A percentile compares a stretch with the other conserved stretches of the same genome.
Evolutionary conservation across 2,113 vertebrate species (phyloP).

Genomic region (Todiramphus saurophagus): DNA sequence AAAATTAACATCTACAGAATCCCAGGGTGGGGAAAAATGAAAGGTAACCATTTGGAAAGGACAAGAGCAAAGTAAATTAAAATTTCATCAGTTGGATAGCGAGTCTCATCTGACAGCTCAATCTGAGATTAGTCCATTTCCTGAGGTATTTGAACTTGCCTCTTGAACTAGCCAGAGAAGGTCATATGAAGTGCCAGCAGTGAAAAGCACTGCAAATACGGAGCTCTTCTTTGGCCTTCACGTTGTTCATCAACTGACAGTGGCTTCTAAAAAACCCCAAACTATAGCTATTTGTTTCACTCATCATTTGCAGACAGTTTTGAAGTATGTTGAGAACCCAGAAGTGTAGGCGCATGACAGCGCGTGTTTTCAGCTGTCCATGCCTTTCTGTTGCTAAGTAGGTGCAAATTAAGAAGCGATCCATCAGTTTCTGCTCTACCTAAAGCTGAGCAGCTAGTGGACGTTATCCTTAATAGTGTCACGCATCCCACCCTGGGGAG

Average conservation of each 20-base stretch:
- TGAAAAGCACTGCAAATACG: neutral
- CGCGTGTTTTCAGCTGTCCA: neutral
- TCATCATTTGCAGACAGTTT: neutral
- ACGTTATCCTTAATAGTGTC: neutral
- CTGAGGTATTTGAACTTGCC: neutral
- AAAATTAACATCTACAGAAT: conserved; percentile 29
- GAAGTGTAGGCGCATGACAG: accelerated
- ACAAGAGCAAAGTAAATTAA: conserved; percentile 41
- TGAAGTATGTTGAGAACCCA: neutral
- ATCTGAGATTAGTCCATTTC: neutral
- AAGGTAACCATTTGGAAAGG: conserved; percentile 21
- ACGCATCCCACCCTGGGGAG: neutral
- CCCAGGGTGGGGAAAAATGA: neutral
- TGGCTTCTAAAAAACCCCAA: accelerated
- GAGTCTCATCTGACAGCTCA: neutral
- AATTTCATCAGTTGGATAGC: neutral
- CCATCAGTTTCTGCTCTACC: neutral
- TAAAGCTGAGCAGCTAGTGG: neutral
- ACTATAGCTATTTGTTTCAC: neutral
- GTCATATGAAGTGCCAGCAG: neutral
- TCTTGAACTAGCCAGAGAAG: conserved; percentile 4
- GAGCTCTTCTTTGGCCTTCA: neutral
- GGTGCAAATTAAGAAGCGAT: neutral
- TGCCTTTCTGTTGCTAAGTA: neutral
- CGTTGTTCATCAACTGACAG: neutral